Base-by-base conservation (phyloP, 2,797 vertebrate genomes). In the Eulemur mongoz region DNA sequence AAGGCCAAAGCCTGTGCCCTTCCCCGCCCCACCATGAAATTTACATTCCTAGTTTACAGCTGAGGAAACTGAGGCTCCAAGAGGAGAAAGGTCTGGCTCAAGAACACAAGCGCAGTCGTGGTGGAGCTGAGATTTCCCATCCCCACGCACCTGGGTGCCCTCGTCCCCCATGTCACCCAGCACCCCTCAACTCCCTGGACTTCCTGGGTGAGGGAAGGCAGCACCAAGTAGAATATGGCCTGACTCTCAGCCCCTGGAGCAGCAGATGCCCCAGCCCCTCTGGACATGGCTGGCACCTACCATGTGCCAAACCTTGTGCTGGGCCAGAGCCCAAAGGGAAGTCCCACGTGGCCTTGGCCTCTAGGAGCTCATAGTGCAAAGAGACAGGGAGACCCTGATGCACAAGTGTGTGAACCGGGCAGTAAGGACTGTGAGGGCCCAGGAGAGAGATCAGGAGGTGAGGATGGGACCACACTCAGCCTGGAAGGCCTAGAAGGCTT, bases 401-500 rank as follows among this genome's bases (percentile, higher is more conserved):
- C 40, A 20, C 22, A 22, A 2, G 0, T 35, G 12, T 80, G 3
- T 43, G 50, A 57, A 35, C 38, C 1, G 1, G 22, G 23, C 15
- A 20, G 1, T 12, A 14, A 93, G 86, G 52, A 57, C 57, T 11
- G 0, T 52, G 52, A 59, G 32, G 87, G 43, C 50, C n/a, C 80
- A 35, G 2, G 15, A 30, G 10, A 2, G 3, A 30, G 2, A 17
- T n/a, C 72, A 23, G 76, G 73, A 63, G 57, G 14, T 40, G 18
- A 59, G 8, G 6, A 35, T n/a, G 9, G n/a, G 65, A 45, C 38
- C 3, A 15, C 27, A n/a, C 5, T 32, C 9, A 90, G 48, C 22
- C 61, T 11, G 7, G 35, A 57, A 38, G 5, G 61, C 72, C 72
- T 30, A 27, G 81, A 97, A 63, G 69, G 7, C 90, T 96, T 88